Base-by-base conservation (phyloP, 1,140 invertebrate species). In the Panagrolaimus sp. region DNA sequence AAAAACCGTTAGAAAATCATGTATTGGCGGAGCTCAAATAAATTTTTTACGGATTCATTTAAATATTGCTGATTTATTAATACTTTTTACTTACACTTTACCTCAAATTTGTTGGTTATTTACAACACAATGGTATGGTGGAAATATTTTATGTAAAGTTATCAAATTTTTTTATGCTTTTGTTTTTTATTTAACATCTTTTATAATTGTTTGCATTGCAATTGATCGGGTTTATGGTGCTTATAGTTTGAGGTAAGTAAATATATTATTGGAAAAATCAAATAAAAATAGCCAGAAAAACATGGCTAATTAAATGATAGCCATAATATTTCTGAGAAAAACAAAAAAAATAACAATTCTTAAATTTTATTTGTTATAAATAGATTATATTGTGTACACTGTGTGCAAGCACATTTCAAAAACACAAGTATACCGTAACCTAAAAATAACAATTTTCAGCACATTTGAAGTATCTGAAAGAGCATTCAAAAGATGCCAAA, bases 121-220 rank as follows among this genome's bases (percentile, higher is more conserved):
- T 27, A 82, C 74, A 45, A 57, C 51, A 9, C 51, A 57, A 57
- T 82, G 79, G 79, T 76, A 81, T 63, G 78, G 73, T 45, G 79
- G 79, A 53, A 78, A 80, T 44, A 62, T 81, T n/a, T 62, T 80
- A 9, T 81, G 80, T 65, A 47, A 76, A 61, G 45, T 82, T 1
- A 74, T 71, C 63, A 80, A 82, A 46, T 81, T 81, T 66, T 81
- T 81, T 66, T 73, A 82, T 69, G 82, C 79, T 5, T 81, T 82
- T 68, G 72, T 73, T 42, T 81, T 81, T 65, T 81, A 81, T 67
- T 63, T 81, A 44, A 81, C 81, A 61, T 82, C 79, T 20, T 81
- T 81, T 64, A 65, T 82, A n/a, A 71, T 81, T 62, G 80, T 76
- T 5, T 80, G 80, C 53, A 82, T 80, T 62, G 78, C 79, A 11